Evolutionary conservation across 1,140 invertebrate genomes (phyloP).

Genomic region (Drosophila fuyamai): DNA sequence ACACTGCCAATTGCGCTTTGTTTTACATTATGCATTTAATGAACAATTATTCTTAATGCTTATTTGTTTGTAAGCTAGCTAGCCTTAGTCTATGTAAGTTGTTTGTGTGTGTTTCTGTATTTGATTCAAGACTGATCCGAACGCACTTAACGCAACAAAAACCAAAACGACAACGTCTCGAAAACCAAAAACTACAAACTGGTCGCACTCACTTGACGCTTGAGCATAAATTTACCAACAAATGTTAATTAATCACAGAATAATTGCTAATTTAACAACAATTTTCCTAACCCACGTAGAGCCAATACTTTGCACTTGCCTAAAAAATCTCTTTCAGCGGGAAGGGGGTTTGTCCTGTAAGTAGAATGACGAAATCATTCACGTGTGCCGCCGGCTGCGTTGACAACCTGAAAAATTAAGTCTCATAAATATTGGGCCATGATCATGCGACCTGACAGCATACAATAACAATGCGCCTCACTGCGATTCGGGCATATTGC

Average conservation of each 20-base stretch:
- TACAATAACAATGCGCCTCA: conserved; percentile 45
- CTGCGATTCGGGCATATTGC: conserved; percentile 56
- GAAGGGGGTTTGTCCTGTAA: conserved; percentile 39
- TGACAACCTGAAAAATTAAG: conserved; percentile 65
- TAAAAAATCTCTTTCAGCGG: conserved; percentile 46
- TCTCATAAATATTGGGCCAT: conserved; percentile 42
- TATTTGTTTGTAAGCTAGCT: conserved; percentile 41
- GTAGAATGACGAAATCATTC: conserved; percentile 27
- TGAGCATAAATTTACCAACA: conserved; percentile 44
- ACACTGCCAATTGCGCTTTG: conserved; percentile 75
- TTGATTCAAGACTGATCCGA: conserved; percentile 38
- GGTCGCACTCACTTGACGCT: conserved; percentile 42
- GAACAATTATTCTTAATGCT: conserved; percentile 75
- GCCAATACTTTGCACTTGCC: conserved; percentile 69
- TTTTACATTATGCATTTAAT: conserved; percentile 79
- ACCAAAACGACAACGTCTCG: conserved; percentile 27
- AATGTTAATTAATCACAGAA: conserved; percentile 56
- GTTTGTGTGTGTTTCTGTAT: conserved; percentile 70
- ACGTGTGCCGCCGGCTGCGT: conserved; percentile 32
- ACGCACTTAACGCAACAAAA: conserved; percentile 46
- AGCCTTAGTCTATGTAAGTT: conserved; percentile 66
- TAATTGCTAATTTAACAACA: conserved; percentile 83
- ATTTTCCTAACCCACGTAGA: conserved; percentile 55
- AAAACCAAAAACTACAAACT: conserved; percentile 7
- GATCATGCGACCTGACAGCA: conserved; percentile 33